Evolutionary conservation across 2,888 invertebrate genomes (phyloP), one percentile per base, ranked within the genome.

Genomic region (Aspidiotus destructor): DNA sequence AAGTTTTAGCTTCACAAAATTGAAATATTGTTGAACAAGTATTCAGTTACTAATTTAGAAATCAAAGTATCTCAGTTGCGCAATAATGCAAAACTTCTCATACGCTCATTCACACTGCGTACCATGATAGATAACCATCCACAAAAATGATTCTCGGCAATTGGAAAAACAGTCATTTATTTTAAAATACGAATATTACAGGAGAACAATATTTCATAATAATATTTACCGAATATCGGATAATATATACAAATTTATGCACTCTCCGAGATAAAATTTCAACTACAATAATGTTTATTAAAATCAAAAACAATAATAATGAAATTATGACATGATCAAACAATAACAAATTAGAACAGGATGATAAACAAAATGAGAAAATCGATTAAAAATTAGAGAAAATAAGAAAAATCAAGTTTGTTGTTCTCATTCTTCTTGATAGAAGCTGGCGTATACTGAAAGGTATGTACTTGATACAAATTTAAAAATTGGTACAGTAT

Each of bases 91-190:
- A 28, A 5, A 28, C 28, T 28, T 28, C 5, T 1, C 5, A 28
- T 28, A 28, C 28, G 28, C 28, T 28, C 5, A 28, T 28, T 28
- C 28, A 28, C 5, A 5, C 28, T 28, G 2, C 28, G 28, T 28
- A 28, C 5, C 5, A 28, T 1, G 1, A 5, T 28, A 28, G 28
- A 28, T 28, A 28, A 28, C 1, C 5, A 28, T 5, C 28, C 5
- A 28, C 28, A 28, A 28, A 28, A 28, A 28, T 28, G 5, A 3
- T 28, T 28, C 28, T 28, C 28, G 28, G 28, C 28, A 28, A 28
- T 28, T 28, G 28, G 28, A 48, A 67, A 67, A 67, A 67, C 67
- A 67, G 67, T 67, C 57, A 67, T 67, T 67, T 67, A 60, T 60
- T 60, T 67, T 67, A 17, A 60, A 58, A 67, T 60, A 40, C 28